A percentile compares a stretch with the other conserved stretches of the same genome.
These are phyloP conservation scores for Pseudopodoces humilis DNA, from an alignment of 2,113 vertebrate genomes.

Conservation along the genomic window DNA sequence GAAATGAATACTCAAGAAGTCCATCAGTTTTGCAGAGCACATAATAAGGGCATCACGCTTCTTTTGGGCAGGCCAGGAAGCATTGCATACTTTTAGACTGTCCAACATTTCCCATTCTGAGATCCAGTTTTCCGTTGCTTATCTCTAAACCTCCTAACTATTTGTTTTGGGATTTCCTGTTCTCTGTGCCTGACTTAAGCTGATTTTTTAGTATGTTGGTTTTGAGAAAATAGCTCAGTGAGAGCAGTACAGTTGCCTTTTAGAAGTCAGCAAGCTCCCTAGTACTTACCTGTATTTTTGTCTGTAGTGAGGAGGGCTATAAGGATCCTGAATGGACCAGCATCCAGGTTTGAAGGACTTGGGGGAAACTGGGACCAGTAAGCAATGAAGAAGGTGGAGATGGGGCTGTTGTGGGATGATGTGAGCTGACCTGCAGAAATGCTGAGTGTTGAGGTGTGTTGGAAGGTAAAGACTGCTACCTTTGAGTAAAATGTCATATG, in stretches of 20 bases:
- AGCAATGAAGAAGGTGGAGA: neutral
- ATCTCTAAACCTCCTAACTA: conserved; percentile 3
- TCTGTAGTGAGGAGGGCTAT: neutral
- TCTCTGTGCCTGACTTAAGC: neutral
- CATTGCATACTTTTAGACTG: neutral
- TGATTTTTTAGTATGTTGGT: neutral
- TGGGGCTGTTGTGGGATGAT: neutral
- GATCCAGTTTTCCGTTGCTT: conserved; percentile 2
- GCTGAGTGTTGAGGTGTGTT: neutral
- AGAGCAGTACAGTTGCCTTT: neutral
- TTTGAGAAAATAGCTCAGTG: neutral
- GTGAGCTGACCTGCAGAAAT: neutral
- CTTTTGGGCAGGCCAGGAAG: conserved; percentile 1
- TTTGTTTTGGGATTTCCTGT: conserved; percentile 42
- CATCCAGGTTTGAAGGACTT: neutral
- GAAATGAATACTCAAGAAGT: neutral
- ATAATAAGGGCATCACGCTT: neutral
- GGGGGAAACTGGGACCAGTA: neutral
- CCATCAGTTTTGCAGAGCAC: neutral
- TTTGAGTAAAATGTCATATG: neutral
- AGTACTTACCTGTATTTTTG: neutral
- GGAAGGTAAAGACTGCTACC: neutral
- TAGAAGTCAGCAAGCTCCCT: neutral
- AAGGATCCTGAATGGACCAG: neutral
- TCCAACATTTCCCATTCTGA: conserved; percentile 12